These are phyloP conservation scores for Gibbula magus DNA, from an alignment of 2,888 invertebrate species.

Conservation along the genomic window DNA sequence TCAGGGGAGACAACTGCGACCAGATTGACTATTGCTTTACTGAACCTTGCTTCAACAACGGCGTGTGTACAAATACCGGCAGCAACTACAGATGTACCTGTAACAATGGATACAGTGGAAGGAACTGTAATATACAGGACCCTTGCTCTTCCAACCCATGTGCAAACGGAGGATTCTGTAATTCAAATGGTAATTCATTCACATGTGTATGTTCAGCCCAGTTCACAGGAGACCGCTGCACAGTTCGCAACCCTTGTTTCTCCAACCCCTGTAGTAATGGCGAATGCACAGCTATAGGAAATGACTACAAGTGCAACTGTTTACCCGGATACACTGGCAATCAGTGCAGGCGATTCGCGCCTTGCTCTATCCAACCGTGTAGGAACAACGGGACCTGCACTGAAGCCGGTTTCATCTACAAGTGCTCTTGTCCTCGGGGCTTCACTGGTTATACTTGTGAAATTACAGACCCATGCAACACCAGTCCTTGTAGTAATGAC, in stretches of 20 bases:
- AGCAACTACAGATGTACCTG: constrained; percentile 7
- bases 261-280: constrained; percentile 12
- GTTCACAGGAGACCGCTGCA: not conserved
- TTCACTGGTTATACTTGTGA: constrained; percentile 21
- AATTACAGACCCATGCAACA: constrained; percentile 1
- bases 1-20: constrained; percentile 18
- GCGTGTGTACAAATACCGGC: not conserved
- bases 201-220: not conserved
- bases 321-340: not conserved
- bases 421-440: constrained; percentile 1
- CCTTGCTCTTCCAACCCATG: constrained; percentile 21
- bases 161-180: constrained; percentile 3
- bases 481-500: constrained; percentile 14
- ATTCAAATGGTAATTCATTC: not conserved
- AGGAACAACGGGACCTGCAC: constrained; percentile 21
- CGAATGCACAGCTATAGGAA: not conserved
- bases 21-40: constrained; percentile 9
- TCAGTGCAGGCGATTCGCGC: not conserved
- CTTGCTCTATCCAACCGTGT: constrained; percentile 14
- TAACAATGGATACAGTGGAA: constrained; percentile 15
- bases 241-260: not conserved
- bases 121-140: constrained; percentile 4
- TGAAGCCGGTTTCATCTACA: not conserved
- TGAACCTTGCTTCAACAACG: constrained; percentile 19
- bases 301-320: not conserved